Conservation (phyloP, 2,888 invertebrate species). For the Leptinotarsa rubiginosa region DNA sequence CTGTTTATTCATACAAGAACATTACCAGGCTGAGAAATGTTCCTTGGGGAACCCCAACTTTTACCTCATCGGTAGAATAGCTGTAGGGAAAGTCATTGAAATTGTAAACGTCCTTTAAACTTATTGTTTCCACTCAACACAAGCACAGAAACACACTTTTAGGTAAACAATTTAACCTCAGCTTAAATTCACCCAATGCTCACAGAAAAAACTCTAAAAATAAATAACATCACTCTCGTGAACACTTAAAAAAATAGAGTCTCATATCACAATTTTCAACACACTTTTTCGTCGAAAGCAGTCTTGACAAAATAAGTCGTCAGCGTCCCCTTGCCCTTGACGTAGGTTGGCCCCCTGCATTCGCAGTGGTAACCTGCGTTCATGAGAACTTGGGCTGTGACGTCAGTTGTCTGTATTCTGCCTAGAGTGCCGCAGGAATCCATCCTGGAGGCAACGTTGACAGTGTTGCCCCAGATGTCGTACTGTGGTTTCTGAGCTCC, state of each 20-base stretch:
- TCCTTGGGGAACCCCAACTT: no score
- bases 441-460: constrained; percentile 97
- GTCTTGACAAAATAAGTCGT: constrained; percentile 94
- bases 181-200: no score
- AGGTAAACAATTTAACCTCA: no score
- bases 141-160: no score
- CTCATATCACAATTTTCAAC: constrained; percentile 26
- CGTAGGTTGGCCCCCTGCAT: constrained; percentile 91
- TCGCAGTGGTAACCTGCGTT: constrained; percentile 88
- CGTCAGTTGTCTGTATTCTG: constrained; percentile 85
- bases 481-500: constrained; percentile 98
- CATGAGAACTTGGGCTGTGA: constrained; percentile 85
- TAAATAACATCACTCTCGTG: neutral
- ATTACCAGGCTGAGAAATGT: no score
- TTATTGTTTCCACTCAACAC: no score
- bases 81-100: no score
- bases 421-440: constrained; percentile 95
- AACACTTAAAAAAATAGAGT: neutral
- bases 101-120: no score
- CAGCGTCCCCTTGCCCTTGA: constrained; percentile 94
- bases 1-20: no score
- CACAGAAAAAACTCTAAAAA: no score
- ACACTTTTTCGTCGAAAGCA: constrained; percentile 72
- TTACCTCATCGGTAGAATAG: no score
- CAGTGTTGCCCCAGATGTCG: constrained; percentile 99